These are phyloP conservation scores for Helicoverpa armigera DNA, from an alignment of 1,140 invertebrate species.

Conservation along the genomic window DNA sequence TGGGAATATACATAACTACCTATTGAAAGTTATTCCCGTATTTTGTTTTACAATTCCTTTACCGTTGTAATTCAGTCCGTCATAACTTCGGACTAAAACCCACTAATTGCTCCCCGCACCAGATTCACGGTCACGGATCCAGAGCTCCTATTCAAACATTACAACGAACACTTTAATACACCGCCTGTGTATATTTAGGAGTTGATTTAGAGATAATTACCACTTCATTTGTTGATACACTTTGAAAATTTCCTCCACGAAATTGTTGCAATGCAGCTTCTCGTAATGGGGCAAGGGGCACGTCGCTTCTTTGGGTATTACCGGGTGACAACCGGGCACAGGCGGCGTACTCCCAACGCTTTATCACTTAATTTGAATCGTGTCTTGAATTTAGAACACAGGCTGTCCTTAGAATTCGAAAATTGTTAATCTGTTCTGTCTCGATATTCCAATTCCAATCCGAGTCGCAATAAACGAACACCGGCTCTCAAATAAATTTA, in stretches of 20 bases:
- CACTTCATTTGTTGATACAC: conserved; percentile 45
- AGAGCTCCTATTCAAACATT: conserved; percentile 27
- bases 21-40: too few species aligned
- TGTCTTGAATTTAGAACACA: conserved; percentile 73
- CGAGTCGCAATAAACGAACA: conserved; percentile 50
- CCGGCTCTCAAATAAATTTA: conserved; percentile 54
- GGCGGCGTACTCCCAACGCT: conserved; percentile 70
- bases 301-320: conserved; percentile 65
- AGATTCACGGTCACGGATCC: conserved; percentile 24
- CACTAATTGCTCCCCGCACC: conserved; percentile 11
- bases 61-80: not conserved
- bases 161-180: conserved; percentile 8
- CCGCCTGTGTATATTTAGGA: conserved; percentile 10
- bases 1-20: too few species aligned
- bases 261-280: conserved; percentile 52
- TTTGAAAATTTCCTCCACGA: conserved; percentile 48
- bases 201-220: conserved; percentile 30
- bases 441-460: conserved; percentile 56
- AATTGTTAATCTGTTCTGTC: conserved; percentile 60
- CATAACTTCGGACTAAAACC: not conserved
- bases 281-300: conserved; percentile 50
- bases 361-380: conserved; percentile 84
- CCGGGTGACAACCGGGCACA: conserved; percentile 70
- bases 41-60: not conserved
- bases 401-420: conserved; percentile 56